A percentile compares a stretch with the other conserved stretches of the same genome.
These are phyloP conservation scores for Troglohyphantes excavatus DNA, from an alignment of 2,888 invertebrate species.

Conservation along the genomic window DNA sequence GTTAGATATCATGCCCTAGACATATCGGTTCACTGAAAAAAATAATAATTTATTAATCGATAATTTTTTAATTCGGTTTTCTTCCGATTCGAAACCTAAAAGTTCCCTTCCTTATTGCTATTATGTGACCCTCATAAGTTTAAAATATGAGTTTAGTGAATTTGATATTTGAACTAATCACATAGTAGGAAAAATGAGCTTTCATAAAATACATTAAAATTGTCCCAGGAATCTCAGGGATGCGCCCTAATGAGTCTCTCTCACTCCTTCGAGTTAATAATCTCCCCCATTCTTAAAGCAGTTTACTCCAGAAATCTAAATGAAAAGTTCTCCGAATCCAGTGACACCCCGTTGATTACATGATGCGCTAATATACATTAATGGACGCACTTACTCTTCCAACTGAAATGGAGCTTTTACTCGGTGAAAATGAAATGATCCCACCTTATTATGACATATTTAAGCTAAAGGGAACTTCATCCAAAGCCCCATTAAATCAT, in stretches of 20 bases:
- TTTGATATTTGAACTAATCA: too few species aligned
- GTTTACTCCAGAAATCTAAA: slow-evolving; percentile 24
- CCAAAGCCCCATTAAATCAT: slow-evolving; percentile 21
- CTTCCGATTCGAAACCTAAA: too few species aligned
- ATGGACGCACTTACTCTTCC: slow-evolving; percentile 28
- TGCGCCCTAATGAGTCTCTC: slow-evolving; percentile 19
- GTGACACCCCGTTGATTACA: slow-evolving; percentile 49
- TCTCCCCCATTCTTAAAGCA: slow-evolving; percentile 8
- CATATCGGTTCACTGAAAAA: too few species aligned
- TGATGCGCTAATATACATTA: slow-evolving; percentile 46
- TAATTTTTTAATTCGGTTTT: too few species aligned
- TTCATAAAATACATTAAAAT: too few species aligned
- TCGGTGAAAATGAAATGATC: slow-evolving; percentile 30
- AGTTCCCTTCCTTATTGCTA: too few species aligned
- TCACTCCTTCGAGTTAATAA: slow-evolving; percentile 23
- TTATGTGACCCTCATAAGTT: too few species aligned
- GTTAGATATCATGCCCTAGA: too few species aligned
- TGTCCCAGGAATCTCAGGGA: slow-evolving; percentile 1
- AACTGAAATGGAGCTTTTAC: slow-evolving; percentile 24
- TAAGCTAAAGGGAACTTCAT: slow-evolving; percentile 28
- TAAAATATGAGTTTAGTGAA: too few species aligned
- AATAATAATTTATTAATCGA: too few species aligned
- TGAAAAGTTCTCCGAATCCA: slow-evolving; percentile 33
- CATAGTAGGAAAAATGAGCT: too few species aligned
- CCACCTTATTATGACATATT: slow-evolving; percentile 44